These are phyloP conservation scores for Diarsia dahlii DNA, from an alignment of 2,888 invertebrate genomes.

Conservation along the genomic window DNA sequence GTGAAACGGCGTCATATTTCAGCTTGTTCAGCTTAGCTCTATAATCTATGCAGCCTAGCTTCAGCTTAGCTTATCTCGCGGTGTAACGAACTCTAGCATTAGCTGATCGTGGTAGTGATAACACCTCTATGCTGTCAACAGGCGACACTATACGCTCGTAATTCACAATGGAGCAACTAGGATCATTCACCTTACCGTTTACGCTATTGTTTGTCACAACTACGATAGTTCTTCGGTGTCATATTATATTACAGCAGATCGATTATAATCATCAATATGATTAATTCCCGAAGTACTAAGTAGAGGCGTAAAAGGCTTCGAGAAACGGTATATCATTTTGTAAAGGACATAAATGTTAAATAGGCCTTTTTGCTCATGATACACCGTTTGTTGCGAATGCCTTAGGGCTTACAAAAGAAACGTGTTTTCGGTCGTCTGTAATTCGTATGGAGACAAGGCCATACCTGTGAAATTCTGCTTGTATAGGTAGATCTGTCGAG, in stretches of 20 bases:
- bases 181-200: slow-evolving; percentile 50
- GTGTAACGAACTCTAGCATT: background rate
- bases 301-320: background rate
- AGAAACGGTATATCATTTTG: background rate
- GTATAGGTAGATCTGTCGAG: slow-evolving; percentile 21
- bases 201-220: slow-evolving; percentile 47
- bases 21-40: no score
- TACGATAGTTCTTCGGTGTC: background rate
- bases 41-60: background rate
- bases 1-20: no score
- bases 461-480: slow-evolving; percentile 24
- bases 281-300: background rate
- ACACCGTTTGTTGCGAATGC: background rate
- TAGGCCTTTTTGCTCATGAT: background rate
- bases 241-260: no score
- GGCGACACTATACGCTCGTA: slow-evolving; percentile 23
- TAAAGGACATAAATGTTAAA: background rate
- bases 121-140: slow-evolving; percentile 17
- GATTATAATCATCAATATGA: no score
- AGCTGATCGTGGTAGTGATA: slow-evolving; percentile 35
- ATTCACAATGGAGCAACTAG: slow-evolving; percentile 32
- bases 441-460: slow-evolving; percentile 19
- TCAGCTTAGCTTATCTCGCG: background rate
- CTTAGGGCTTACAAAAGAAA: slow-evolving; percentile 14
- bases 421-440: slow-evolving; percentile 7